phyloP scores from a whole-genome alignment of 1,140 invertebrate genomes.

The Lasaia peninsularis region DNA sequence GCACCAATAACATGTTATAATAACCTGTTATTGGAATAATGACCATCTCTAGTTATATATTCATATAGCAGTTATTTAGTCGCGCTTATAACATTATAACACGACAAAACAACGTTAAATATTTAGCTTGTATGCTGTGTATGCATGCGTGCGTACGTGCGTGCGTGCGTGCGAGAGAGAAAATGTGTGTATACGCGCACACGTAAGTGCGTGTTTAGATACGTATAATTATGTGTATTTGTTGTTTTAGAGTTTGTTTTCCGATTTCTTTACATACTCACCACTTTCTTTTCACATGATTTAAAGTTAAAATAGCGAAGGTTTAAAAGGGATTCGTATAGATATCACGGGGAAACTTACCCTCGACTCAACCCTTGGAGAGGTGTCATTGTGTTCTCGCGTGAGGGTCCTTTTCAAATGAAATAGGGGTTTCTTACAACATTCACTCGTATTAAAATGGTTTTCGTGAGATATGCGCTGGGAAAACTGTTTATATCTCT shows the following conservation, averaged over 20 bases:
- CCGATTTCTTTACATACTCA: neutral
- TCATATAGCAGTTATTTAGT: too few relatives aligned
- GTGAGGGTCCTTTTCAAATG: constrained; percentile 6
- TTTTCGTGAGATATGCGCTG: neutral
- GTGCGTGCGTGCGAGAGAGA: too few relatives aligned
- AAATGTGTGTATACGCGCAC: too few relatives aligned
- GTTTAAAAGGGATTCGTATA: neutral
- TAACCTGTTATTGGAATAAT: too few relatives aligned
- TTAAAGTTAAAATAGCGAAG: constrained; percentile 3
- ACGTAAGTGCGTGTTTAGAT: too few relatives aligned
- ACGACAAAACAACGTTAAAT: too few relatives aligned
- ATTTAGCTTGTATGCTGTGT: too few relatives aligned
- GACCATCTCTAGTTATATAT: too few relatives aligned
- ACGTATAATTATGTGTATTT: too few relatives aligned
- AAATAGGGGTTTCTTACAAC: constrained; percentile 8
- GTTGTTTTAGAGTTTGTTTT: neutral
- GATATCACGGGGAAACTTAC: neutral
- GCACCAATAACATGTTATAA: too few relatives aligned
- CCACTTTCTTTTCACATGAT: neutral
- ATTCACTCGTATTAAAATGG: constrained; percentile 8
- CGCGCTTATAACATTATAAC: too few relatives aligned
- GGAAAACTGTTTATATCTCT: neutral
- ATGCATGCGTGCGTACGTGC: too few relatives aligned
- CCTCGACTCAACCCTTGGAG: neutral
- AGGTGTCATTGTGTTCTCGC: constrained; percentile 1